Base-by-base conservation (phyloP, 2,797 vertebrate genomes). In the Anomalospiza imberbis region DNA sequence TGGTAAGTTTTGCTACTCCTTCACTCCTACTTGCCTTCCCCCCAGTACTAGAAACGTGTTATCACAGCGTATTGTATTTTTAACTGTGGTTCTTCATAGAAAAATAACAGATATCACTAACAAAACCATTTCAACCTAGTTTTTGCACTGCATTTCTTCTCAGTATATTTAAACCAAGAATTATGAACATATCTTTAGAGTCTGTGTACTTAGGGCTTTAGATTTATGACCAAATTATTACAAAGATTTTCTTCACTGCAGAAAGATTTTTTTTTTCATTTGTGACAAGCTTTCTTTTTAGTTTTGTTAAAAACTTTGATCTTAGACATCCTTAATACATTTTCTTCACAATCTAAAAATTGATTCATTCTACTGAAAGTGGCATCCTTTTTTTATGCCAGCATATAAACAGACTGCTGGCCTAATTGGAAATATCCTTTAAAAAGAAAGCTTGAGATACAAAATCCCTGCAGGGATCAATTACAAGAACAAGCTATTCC, bases 401-500 rank as follows among this genome's bases (percentile, higher is more conserved):
- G 28, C 3, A 1, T 34, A 54, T 32, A 95, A 94, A 93, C 65
- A 78, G 80, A 85, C 51, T 54, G 21, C 29, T 48, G 63, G 38
- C 17, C 53, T 78, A 88, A 95, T 38, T 93, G 87, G 44, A 92
- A 95, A 81, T 88, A 75, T 10, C 17, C 36, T 88, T 74, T 66
- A 60, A 85, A 94, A 90, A 86, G 21, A 21, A 85, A 84, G 15
- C 51, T 29, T 63, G 48, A 81, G 29, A 68, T 44, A 62, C 4
- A 88, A 94, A 91, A 68, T 85, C 70, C 57, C 72, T 92, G 16
- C 57, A 91, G 79, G 50, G 85, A 89, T 88, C 61, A 89, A 85
- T 91, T 89, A 85, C 14, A 51, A 74, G 50, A 89, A 62, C 44
- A 82, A 79, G 25, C 19, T 85, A 71, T 32, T 89, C 48, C 79